A percentile compares a stretch with the other conserved stretches of the same genome.
Evolutionary conservation across 2,113 vertebrate species (phyloP).

Genomic region (Pelvicachromis taeniatus): DNA sequence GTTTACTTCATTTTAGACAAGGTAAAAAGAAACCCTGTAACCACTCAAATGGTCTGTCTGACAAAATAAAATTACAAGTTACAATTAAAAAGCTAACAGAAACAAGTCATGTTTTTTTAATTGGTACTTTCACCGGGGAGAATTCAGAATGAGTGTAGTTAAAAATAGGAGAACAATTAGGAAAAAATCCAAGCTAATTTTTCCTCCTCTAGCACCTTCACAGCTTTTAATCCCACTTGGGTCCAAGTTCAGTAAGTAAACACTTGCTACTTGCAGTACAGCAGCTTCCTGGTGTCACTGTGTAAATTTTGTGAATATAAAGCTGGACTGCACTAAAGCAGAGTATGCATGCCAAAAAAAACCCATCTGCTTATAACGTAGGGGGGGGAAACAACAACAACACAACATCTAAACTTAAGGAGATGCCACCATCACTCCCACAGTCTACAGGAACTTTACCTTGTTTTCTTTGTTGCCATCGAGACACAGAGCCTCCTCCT

Average conservation of each 20-base stretch:
- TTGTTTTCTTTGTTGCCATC: slow-evolving; percentile 79
- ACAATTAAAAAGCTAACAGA: background rate
- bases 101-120: background rate
- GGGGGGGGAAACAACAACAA: background rate
- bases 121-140: background rate
- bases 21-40: background rate
- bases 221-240: background rate
- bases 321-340: background rate
- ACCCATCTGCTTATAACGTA: fast-evolving
- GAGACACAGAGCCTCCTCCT: slow-evolving; percentile 73
- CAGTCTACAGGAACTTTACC: slow-evolving; percentile 39
- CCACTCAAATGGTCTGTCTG: background rate
- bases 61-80: background rate
- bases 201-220: background rate
- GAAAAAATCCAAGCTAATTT: background rate
- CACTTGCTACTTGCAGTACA: background rate
- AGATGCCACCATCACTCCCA: background rate
- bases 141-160: background rate
- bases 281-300: background rate
- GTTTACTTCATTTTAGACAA: background rate
- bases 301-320: background rate
- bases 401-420: background rate
- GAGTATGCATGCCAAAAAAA: background rate
- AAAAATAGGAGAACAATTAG: background rate
- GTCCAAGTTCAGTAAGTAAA: background rate